Base-by-base conservation (phyloP, 2,113 vertebrate genomes). In the Catagonus wagneri region DNA sequence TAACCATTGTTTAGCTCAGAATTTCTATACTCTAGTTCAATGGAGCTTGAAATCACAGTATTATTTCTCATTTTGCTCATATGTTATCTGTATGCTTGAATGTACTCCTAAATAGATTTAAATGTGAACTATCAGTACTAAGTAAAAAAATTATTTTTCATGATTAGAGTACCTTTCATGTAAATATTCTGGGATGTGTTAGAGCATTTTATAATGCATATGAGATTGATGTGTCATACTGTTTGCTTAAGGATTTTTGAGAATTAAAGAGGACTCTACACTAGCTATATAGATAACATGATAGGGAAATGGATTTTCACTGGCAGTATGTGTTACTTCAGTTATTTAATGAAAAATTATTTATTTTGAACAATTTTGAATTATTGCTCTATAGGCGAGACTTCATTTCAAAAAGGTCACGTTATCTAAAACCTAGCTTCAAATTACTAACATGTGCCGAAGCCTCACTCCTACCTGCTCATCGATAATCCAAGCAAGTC, bases 1-100 rank as follows among this genome's bases (percentile, higher is more conserved):
- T 97, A 96, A 96, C n/a, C 96, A 69, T 58, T 96, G 44, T 96
- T 97, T 97, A 85, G 36, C 83, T 98, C 96, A 97, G 93, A 93
- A 84, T 93, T 91, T 86, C 89, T 94, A 65, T 89, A 90, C 25
- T 80, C n/a, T 89, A 95, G 71, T 71, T 97, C 27, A 1, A 0
- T 94, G 97, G 97, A 98, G 96, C 98, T 91, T 97, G 87, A 98
- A 98, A 98, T 98, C 96, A 95, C 65, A 97, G 29, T 88, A 97
- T 97, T 95, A 97, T 96, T 98, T 98, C 97, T 98, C 97, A 96
- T 98, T 98, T 97, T 89, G 76, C 89, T 91, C 97, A 96, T 98
- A 97, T 98, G 97, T 97, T 98, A 97, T 97, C 19, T 36, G 25
- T 88, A 97, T 10, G 27, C 91, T 98, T 97, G 91, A 65, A 87